These are phyloP conservation scores for Gallirallus australis DNA, from an alignment of 2,797 vertebrate species.

Conservation along the genomic window DNA sequence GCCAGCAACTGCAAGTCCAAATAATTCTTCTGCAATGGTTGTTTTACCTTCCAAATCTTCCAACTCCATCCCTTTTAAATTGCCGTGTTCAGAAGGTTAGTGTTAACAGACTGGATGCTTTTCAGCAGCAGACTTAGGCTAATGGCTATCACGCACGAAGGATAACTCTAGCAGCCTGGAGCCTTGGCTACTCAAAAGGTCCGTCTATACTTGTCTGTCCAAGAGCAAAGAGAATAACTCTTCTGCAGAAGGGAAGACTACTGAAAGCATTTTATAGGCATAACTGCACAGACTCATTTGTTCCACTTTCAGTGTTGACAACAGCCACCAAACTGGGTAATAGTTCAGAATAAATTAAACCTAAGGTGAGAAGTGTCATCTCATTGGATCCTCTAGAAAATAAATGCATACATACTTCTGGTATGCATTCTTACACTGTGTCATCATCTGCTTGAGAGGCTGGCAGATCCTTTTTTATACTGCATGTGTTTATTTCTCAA, in stretches of 20 bases:
- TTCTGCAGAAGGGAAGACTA: constrained; percentile 21
- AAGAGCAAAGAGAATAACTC: constrained; percentile 52
- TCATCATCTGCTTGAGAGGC: constrained; percentile 13
- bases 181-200: constrained; percentile 65
- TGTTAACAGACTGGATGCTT: background rate
- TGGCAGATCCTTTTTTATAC: background rate
- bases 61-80: constrained; percentile 44
- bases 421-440: constrained; percentile 11
- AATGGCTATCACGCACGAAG: constrained; percentile 60
- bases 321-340: background rate
- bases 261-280: constrained; percentile 18
- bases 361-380: constrained; percentile 25
- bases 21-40: constrained; percentile 50
- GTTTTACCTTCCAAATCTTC: constrained; percentile 35
- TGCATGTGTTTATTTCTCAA: constrained; percentile 21
- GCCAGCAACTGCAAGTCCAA: constrained; percentile 55
- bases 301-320: constrained; percentile 26
- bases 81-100: background rate
- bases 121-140: constrained; percentile 46
- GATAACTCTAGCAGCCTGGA: constrained; percentile 28
- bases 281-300: background rate
- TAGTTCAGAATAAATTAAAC: constrained; percentile 49
- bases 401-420: constrained; percentile 7
- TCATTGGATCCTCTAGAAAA: constrained; percentile 4
- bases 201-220: constrained; percentile 43